phyloP scores from a whole-genome alignment of 2,113 vertebrate species.

The Echinops telfairi region DNA sequence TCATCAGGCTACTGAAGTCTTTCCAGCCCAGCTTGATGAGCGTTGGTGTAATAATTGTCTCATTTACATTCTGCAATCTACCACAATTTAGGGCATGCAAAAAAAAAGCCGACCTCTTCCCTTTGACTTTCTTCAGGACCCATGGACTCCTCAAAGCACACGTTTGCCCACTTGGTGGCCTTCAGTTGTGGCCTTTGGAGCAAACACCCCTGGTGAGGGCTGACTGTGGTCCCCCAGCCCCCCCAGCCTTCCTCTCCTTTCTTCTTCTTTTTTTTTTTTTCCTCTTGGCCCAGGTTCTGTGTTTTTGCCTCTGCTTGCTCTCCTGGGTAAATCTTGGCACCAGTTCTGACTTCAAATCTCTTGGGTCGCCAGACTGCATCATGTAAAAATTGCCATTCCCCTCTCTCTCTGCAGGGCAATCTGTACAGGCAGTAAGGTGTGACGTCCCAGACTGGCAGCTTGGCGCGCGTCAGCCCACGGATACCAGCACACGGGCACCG shows the following conservation, averaged over 20 bases:
- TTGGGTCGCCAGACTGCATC: conserved; percentile 97
- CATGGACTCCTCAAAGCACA: conserved; percentile 78
- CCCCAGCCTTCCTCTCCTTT: conserved; percentile 59
- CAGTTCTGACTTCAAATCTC: conserved; percentile 98
- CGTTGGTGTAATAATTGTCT: conserved; percentile 99
- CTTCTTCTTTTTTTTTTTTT: conserved; percentile 59
- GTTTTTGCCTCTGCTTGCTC: conserved; percentile 91
- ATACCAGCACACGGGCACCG: conserved; percentile 95
- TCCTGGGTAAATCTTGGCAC: conserved; percentile 99
- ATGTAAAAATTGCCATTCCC: conserved; percentile 95
- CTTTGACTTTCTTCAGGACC: conserved; percentile 89
- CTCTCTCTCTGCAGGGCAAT: conserved; percentile 99
- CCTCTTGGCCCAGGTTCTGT: conserved; percentile 88
- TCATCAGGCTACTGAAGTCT: conserved; percentile 99
- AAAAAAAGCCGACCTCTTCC: conserved; percentile 87
- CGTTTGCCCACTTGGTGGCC: conserved; percentile 79
- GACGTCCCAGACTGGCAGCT: conserved; percentile 99
- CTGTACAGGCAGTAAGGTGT: conserved; percentile 99
- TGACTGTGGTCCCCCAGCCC: conserved; percentile 58
- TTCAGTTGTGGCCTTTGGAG: conserved; percentile 63
- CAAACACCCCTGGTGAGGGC: conserved; percentile 59
- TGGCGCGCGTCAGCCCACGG: conserved; percentile 96
- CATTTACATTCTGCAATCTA: conserved; percentile 99
- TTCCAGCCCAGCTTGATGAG: conserved; percentile 99
- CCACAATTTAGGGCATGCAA: conserved; percentile 95